Evolutionary conservation across 1,140 invertebrate species (phyloP).

Genomic region (Drosophila littoralis): DNA sequence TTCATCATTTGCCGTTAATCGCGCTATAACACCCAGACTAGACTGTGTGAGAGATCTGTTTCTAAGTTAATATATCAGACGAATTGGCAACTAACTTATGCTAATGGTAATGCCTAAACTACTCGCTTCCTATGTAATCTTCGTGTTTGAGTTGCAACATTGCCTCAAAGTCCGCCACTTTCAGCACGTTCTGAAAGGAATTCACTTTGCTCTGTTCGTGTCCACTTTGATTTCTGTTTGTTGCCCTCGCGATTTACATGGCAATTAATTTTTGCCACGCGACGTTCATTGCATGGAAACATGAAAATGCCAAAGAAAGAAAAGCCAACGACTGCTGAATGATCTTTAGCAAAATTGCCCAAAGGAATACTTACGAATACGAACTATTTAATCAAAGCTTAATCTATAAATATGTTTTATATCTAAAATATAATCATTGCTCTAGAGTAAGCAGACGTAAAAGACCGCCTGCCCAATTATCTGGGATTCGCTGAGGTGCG

Average conservation of each 20-base stretch:
- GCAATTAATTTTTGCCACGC: constrained; percentile 76
- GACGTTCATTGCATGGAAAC: constrained; percentile 43
- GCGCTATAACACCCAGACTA: not conserved
- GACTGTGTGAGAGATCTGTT: not conserved
- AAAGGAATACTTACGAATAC: no score
- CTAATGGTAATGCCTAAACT: constrained; percentile 9
- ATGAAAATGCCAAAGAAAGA: constrained; percentile 39
- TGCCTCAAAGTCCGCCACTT: constrained; percentile 31
- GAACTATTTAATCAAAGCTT: no score
- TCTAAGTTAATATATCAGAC: constrained; percentile 2
- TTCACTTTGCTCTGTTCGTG: constrained; percentile 62
- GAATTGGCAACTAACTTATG: constrained; percentile 9
- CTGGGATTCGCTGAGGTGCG: no score
- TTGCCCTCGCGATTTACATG: constrained; percentile 56
- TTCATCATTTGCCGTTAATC: constrained; percentile 65
- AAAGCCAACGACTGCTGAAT: constrained; percentile 23
- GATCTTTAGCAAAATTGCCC: constrained; percentile 25
- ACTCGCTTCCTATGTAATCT: constrained; percentile 24
- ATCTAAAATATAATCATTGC: no score
- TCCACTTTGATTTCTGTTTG: constrained; percentile 46
- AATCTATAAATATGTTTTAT: no score
- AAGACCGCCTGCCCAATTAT: no score
- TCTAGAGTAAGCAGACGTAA: no score
- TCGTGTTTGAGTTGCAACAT: constrained; percentile 15
- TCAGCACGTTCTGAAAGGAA: constrained; percentile 52